A percentile compares a stretch with the other conserved stretches of the same genome.
Conservation (phyloP, 2,888 invertebrate species). For the Sinohyriopsis cumingii region DNA sequence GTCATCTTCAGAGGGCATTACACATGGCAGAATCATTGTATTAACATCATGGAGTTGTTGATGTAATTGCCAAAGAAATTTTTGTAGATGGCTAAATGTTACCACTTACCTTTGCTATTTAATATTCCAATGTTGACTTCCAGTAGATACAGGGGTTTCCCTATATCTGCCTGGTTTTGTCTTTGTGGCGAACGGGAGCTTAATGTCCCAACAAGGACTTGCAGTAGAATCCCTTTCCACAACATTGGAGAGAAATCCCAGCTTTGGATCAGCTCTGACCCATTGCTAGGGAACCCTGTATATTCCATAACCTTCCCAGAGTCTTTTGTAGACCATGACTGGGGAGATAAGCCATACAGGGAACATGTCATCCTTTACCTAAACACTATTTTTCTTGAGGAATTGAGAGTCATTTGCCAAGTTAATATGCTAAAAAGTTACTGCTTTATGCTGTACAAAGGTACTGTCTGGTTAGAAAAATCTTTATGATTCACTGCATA, state of each 20-base stretch:
- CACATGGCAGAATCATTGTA: too few species aligned
- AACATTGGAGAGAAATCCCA: constrained; percentile 55
- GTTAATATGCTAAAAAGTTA: too few species aligned
- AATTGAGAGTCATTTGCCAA: too few species aligned
- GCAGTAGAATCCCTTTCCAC: constrained; percentile 60
- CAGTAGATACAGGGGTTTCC: constrained; percentile 13
- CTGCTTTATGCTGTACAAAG: too few species aligned
- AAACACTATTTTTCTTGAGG: too few species aligned
- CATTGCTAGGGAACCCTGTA: constrained; percentile 43
- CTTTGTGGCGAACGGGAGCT: constrained; percentile 45
- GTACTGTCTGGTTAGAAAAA: too few species aligned
- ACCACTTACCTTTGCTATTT: too few species aligned
- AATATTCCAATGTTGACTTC: constrained; percentile 30
- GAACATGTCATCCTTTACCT: constrained; percentile 26
- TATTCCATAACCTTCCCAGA: constrained; percentile 54
- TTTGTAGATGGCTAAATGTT: too few species aligned
- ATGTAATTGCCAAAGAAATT: too few species aligned
- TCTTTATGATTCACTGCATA: too few species aligned
- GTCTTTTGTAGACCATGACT: constrained; percentile 48
- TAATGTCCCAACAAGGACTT: constrained; percentile 40
- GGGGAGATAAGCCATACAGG: constrained; percentile 62
- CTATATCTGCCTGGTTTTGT: constrained; percentile 15
- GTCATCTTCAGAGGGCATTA: too few species aligned
- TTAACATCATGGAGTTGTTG: too few species aligned
- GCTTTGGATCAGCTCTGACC: constrained; percentile 25